Percentiles rank a stretch among this genome's conserved stretches.
Evolutionary conservation across 1,140 invertebrate species (phyloP).

Genomic region (Choristoneura fumiferana): DNA sequence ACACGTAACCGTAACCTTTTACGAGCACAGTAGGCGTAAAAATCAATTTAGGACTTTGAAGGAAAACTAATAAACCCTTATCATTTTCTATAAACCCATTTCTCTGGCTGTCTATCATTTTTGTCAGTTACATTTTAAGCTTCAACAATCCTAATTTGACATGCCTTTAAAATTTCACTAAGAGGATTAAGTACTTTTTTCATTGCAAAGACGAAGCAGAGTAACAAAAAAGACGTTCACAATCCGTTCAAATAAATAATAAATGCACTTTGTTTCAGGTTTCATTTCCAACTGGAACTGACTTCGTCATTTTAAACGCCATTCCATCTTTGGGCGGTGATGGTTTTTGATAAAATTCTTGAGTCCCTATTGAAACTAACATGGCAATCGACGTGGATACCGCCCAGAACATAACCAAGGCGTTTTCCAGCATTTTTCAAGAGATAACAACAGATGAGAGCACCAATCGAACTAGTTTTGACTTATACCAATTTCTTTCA

Average conservation of each 20-base stretch:
- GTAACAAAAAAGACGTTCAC: background rate
- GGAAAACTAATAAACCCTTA: too few species aligned
- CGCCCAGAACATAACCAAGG: constrained; percentile 59
- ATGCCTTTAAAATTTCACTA: background rate
- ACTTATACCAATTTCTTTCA: constrained; percentile 55
- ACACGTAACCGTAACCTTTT: too few species aligned
- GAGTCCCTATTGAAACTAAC: background rate
- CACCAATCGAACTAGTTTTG: constrained; percentile 46
- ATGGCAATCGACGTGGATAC: constrained; percentile 30
- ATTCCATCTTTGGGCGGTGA: background rate
- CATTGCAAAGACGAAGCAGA: background rate
- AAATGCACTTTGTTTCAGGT: background rate
- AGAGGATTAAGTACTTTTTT: background rate
- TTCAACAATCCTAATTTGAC: too few species aligned
- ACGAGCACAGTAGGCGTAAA: too few species aligned
- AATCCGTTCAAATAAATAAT: too few species aligned
- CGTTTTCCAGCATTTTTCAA: constrained; percentile 61
- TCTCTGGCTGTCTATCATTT: too few species aligned
- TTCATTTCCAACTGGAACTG: background rate
- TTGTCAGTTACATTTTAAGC: too few species aligned
- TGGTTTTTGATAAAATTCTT: background rate
- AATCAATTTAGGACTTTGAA: too few species aligned
- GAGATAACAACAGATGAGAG: constrained; percentile 55
- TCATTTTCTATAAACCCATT: too few species aligned
- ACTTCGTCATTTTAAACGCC: background rate